Evolutionary conservation across 30 jellyfish, hydroid and myxozoan species (phyloP).

Genomic region (Chrysaora quinquecirrha): DNA sequence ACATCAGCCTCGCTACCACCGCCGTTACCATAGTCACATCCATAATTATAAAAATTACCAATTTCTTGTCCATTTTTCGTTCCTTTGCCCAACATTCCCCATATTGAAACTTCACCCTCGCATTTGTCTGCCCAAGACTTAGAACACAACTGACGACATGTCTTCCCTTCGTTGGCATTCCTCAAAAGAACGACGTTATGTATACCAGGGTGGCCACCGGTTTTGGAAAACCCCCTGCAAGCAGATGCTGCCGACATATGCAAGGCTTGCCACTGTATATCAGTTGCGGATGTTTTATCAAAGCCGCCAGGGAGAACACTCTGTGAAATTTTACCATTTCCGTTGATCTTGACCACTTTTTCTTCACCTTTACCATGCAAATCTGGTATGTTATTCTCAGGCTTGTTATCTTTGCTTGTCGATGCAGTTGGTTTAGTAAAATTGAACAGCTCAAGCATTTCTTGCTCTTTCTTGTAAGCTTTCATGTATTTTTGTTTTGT

Average conservation of each 20-base stretch:
- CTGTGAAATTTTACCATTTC: constrained; percentile 69
- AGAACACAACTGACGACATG: constrained; percentile 71
- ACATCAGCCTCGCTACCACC: constrained; percentile 87
- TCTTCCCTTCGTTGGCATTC: constrained; percentile 56
- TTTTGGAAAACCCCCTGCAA: constrained; percentile 49
- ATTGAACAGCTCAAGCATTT: background rate
- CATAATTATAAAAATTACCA: constrained; percentile 72
- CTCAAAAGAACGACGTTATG: constrained; percentile 76
- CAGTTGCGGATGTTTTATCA: constrained; percentile 65
- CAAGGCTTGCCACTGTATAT: constrained; percentile 82
- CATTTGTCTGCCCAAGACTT: constrained; percentile 75
- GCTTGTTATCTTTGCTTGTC: constrained; percentile 18
- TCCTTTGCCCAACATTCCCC: constrained; percentile 85
- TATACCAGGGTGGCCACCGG: constrained; percentile 72
- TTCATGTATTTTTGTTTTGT: constrained; percentile 16
- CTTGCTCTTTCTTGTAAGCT: constrained; percentile 44
- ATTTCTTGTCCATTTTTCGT: constrained; percentile 78
- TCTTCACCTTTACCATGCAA: background rate
- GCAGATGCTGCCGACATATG: constrained; percentile 88
- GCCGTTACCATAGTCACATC: constrained; percentile 72
- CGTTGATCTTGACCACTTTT: constrained; percentile 61
- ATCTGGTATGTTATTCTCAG: background rate
- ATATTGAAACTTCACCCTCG: constrained; percentile 78
- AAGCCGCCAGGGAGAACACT: constrained; percentile 74
- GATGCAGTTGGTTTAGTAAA: constrained; percentile 6